Evolutionary conservation across 2,888 invertebrate species (phyloP), one percentile per base, ranked within the genome.

Genomic region (Maniola hyperantus): DNA sequence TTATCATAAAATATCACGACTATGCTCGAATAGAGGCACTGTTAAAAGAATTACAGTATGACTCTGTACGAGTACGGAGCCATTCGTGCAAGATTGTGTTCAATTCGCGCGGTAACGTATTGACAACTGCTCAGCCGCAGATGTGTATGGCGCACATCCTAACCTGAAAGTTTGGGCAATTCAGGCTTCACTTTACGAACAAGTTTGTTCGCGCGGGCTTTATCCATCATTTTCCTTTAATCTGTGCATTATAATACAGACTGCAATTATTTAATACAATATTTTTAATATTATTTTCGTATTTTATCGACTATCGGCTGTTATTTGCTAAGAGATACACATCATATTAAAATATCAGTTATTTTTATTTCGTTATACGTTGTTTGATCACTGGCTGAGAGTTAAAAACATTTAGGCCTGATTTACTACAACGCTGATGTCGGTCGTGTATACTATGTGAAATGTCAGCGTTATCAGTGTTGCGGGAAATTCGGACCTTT

Each of bases 241-340:
- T 54, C 54, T 36, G n/a, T 54, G 13, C 15, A 54, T 5, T 54
- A 51, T 26, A 26, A 51, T 26, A 51, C 6, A 11, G 50, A 26
- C 50, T 26, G 48, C 15, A 8, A 48, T 18, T 48, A 48, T 8
- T 15, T 10, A 20, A 20, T 53, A 33, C 51, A n/a, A 13, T 13
- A 51, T 68, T 57, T 59, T 54, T 39, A 48, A 34, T 44, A 53
- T 33, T 64, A 54, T 64, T 50, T 54, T 51, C 48, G 51, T 60
- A 59, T 51, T 63, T 59, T 33, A 51, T 65, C 58, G 51, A 20
- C 36, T 59, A 61, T 58, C 20, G 39, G 44, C 36, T 64, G 67
- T 59, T 63, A 69, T 66, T 73, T 61, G 44, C 71, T 72, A 71
- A 58, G 51, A 65, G 69, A 71, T 71, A 68, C 69, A 74, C 61